Evolutionary conservation across 2,797 vertebrate species (phyloP).

Genomic region (Silurus lanzhouensis): DNA sequence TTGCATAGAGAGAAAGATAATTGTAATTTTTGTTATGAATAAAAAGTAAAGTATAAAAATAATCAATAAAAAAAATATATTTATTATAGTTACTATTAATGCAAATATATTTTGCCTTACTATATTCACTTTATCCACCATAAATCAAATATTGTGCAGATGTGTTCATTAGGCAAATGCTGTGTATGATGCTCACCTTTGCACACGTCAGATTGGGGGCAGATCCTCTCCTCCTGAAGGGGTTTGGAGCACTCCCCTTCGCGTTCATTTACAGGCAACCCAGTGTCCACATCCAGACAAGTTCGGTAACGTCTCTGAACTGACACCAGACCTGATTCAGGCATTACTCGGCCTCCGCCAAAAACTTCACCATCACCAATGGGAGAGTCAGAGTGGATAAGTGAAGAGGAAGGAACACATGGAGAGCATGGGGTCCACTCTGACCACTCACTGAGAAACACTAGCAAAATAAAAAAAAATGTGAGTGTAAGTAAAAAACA

Average conservation of each 20-base stretch:
- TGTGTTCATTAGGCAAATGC: not conserved
- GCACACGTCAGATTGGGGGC: conserved; percentile 74
- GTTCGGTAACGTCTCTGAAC: conserved; percentile 81
- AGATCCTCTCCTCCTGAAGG: conserved; percentile 76
- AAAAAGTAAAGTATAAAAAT: too few relatives aligned
- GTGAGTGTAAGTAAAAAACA: not conserved
- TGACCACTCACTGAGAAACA: conserved; percentile 85
- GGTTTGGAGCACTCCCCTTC: conserved; percentile 65
- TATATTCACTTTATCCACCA: too few relatives aligned
- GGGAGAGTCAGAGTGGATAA: conserved; percentile 42
- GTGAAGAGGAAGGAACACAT: conserved; percentile 67
- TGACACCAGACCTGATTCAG: conserved; percentile 62
- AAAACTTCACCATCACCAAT: conserved; percentile 1
- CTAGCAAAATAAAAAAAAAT: conserved; percentile 46
- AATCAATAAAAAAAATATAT: too few relatives aligned
- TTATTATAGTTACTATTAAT: too few relatives aligned
- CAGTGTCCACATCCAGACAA: conserved; percentile 82
- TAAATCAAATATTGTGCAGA: not conserved
- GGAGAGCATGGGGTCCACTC: conserved; percentile 85
- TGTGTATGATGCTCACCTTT: conserved; percentile 66
- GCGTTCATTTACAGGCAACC: conserved; percentile 64
- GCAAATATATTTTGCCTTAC: too few relatives aligned
- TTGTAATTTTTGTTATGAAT: too few relatives aligned
- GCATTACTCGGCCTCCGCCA: not conserved
- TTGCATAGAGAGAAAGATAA: too few relatives aligned